Conservation (phyloP, 2,113 vertebrate species). For the Callaeas wilsoni region DNA sequence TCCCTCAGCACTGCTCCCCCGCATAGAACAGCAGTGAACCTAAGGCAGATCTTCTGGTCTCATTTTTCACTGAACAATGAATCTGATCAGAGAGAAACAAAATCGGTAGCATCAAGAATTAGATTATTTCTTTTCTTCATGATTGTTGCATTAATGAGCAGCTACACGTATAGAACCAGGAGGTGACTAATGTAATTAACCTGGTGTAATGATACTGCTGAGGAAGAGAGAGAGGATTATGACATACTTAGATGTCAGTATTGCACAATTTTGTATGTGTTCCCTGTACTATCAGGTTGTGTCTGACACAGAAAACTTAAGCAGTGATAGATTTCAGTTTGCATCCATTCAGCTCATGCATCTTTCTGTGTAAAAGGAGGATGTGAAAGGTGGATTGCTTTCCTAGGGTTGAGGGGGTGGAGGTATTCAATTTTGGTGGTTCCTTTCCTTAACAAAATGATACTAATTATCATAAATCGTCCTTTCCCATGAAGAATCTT, state of each 20-base stretch:
- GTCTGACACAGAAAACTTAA: conserved; percentile 52
- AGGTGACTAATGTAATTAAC: conserved; percentile 58
- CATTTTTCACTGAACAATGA: conserved; percentile 21
- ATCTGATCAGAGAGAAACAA: conserved; percentile 43
- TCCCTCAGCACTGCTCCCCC: background rate
- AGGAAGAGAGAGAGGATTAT: conserved; percentile 19
- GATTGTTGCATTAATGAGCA: conserved; percentile 54
- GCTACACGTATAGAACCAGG: conserved; percentile 35
- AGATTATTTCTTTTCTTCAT: conserved; percentile 22
- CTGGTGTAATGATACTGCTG: conserved; percentile 23
- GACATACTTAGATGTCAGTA: conserved; percentile 35
- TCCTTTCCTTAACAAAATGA: background rate
- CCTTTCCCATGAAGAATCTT: conserved; percentile 29
- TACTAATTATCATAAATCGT: background rate
- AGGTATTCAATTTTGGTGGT: background rate
- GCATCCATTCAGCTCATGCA: conserved; percentile 1
- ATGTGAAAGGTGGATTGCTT: background rate
- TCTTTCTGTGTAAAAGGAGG: background rate
- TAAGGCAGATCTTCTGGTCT: background rate
- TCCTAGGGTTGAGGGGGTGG: background rate
- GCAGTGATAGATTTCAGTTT: conserved; percentile 6
- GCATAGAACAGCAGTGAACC: background rate
- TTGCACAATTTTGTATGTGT: background rate
- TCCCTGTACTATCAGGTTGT: background rate
- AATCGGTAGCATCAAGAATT: conserved; percentile 27